Percentiles rank a stretch among this genome's conserved stretches.
Evolutionary conservation across 92 coral and sea anemone genomes (phyloP).

Genomic region (Montipora capitata): DNA sequence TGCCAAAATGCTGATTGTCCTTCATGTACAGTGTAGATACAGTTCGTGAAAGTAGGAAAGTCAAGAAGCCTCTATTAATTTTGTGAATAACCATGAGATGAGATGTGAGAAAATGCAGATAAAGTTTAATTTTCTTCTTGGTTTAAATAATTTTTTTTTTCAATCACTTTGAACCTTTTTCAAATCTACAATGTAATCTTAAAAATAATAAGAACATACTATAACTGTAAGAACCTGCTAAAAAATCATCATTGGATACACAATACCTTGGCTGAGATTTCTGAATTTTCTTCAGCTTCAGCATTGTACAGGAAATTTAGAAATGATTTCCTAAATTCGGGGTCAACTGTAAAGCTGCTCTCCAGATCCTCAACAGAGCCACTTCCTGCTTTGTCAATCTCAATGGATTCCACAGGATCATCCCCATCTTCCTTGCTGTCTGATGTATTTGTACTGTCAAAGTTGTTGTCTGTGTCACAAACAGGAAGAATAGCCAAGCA

Average conservation of each 20-base stretch:
- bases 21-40: too few relatives aligned
- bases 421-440: slow-evolving; percentile 1
- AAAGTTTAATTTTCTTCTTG: too few relatives aligned
- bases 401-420: background rate
- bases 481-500: background rate
- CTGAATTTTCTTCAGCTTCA: slow-evolving; percentile 50
- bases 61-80: too few relatives aligned
- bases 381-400: background rate
- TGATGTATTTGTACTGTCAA: background rate
- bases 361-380: background rate
- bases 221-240: background rate
- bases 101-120: too few relatives aligned
- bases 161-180: too few relatives aligned
- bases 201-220: too few relatives aligned
- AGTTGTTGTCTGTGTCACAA: background rate
- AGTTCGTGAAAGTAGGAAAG: too few relatives aligned
- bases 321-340: slow-evolving; percentile 82
- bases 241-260: background rate
- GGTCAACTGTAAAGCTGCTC: slow-evolving; percentile 10
- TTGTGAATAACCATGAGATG: too few relatives aligned
- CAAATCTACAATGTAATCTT: too few relatives aligned
- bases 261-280: slow-evolving; percentile 42
- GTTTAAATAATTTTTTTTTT: too few relatives aligned
- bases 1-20: too few relatives aligned
- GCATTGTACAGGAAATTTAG: slow-evolving; percentile 76